These are phyloP conservation scores for Eupithecia pulchellata DNA, from an alignment of 2,888 invertebrate species.

Conservation along the genomic window DNA sequence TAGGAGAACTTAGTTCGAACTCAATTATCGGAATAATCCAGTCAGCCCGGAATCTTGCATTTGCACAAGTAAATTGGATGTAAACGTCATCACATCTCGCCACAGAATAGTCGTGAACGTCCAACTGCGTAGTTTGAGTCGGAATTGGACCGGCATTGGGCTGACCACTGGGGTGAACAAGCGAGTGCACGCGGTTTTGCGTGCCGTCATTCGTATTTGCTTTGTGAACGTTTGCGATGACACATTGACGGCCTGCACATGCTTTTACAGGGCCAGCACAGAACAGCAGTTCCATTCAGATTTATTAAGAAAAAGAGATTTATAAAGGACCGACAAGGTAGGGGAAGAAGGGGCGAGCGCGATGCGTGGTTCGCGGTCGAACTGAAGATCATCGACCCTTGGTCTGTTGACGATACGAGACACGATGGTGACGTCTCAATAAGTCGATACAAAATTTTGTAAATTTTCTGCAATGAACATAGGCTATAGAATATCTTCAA, in stretches of 20 bases:
- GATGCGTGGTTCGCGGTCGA: no score
- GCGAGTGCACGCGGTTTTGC: background rate
- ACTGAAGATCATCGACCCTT: no score
- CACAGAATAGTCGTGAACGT: constrained; percentile 1
- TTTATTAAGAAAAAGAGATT: no score
- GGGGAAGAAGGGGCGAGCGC: no score
- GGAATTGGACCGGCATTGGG: background rate
- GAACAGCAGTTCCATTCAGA: background rate
- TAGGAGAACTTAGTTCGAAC: background rate
- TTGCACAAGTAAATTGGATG: constrained; percentile 34
- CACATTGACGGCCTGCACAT: background rate
- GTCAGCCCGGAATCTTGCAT: constrained; percentile 15
- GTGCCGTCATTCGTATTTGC: background rate
- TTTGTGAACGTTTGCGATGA: background rate
- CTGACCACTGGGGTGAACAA: background rate
- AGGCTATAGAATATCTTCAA: no score
- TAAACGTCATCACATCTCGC: constrained; percentile 23
- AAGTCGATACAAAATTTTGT: no score
- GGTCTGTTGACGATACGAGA: no score
- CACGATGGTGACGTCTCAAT: no score
- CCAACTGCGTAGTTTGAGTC: background rate
- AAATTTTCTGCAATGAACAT: no score
- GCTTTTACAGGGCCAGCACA: background rate
- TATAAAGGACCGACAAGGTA: no score
- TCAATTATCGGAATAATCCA: constrained; percentile 14